Base-by-base conservation (phyloP, 2,797 vertebrate species). In the Sebastes goodei region DNA sequence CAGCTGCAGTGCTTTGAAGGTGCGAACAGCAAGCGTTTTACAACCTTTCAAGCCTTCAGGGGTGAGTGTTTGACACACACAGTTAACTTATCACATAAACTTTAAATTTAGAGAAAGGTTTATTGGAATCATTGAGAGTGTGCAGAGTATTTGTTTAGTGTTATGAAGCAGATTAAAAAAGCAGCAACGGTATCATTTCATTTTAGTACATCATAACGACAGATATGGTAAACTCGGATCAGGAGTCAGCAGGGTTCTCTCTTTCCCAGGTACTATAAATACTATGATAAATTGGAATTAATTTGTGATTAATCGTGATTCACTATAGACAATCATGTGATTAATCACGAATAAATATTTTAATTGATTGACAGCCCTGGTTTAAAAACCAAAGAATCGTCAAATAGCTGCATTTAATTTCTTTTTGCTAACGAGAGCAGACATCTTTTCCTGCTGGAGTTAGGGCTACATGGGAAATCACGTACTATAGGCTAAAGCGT, bases 1-100 rank as follows among this genome's bases (percentile, higher is more conserved):
- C 71, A 29, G 70, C 57, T 61, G 11, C 46, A 11, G 30, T 6
- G 42, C 61, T 55, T 30, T 7, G 17, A n/a, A 12, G 53, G 30
- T 46, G 53, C 11, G 0, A 53, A 59, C 12, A 57, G 23, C 11
- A 21, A 27, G 52, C 8, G 35, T 35, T 72, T 64, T 55, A 23
- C n/a, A 42, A 62, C 46, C 62, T 25, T 70, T 60, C 5, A 73
- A 68, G 2, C 38, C 20, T 21, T 8, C 25, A 10, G 30, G 23
- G 25, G 7, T 20, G 12, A 64, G 49, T 56, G 33, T 42, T 30
- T 62, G 10, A 67, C 35, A 35, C 62, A 61, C 35, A 75, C 49
- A 62, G 53, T 74, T 59, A 70, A 67, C 42, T 68, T 35, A 76
- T 74, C 66, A 63, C 29, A 79, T 71, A 55, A 71, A 64, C 66